Evolutionary conservation across 1,140 invertebrate species (phyloP), one percentile per base, ranked within the genome.

Genomic region (Cecropterus lyciades): DNA sequence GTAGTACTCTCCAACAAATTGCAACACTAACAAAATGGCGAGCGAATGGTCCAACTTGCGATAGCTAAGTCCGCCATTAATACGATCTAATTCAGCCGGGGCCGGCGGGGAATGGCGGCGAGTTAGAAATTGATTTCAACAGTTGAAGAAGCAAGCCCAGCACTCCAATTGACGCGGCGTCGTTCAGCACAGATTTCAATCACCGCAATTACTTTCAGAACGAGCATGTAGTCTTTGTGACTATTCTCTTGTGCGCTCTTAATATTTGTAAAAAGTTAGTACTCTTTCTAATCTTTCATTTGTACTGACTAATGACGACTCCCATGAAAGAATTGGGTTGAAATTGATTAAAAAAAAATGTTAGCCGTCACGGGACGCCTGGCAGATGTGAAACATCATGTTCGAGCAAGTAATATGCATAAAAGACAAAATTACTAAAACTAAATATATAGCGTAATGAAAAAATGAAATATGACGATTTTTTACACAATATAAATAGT

Each of bases 121-220:
- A 79, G 67, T 79, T 79, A 68, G 77, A 79, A 80, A 80, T 80
- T 80, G 77, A 80, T 80, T 80, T 72, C 72, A 70, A 72, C 73
- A 72, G 75, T 74, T 70, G 75, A 60, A 60, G 67, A 69, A 73
- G 71, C 69, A 74, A 77, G 65, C 64, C 71, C 72, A 74, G 72
- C 72, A 74, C 65, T 77, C 68, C 67, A 70, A 65, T 69, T 46
- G 62, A 67, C 43, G 52, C 62, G 52, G 72, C 72, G 67, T 69
- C 40, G 69, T 64, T 63, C 48, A 13, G 13, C 33, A 40, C 16
- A 49, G 16, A 51, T 62, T 51, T 17, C 59, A 24, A 51, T 62
- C 30, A 15, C 27, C 14, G 20, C 59, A 51, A 40, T 60, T 62
- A 51, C 46, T 51, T 20, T 49, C 46, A 17, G 27, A 3, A 13